Evolutionary conservation across 2,797 vertebrate genomes (phyloP).

Genomic region (Silurus lanzhouensis): DNA sequence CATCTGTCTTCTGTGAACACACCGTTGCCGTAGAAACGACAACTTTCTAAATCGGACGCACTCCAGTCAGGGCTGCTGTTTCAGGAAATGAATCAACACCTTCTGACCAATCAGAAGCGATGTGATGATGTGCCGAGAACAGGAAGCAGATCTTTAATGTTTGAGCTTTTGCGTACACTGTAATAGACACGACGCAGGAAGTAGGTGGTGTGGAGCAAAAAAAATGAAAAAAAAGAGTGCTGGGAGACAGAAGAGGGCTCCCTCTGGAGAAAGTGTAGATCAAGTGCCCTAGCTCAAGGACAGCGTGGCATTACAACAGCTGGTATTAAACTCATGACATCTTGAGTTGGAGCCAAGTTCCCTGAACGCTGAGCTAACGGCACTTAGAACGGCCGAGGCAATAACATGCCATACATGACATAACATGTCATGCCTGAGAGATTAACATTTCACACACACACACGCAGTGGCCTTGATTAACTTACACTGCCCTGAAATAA

Average conservation of each 20-base stretch:
- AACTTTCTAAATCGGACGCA: neutral
- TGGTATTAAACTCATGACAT: constrained; percentile 38
- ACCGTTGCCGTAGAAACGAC: neutral
- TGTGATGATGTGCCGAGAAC: too few relatives aligned
- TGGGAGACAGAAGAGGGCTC: neutral
- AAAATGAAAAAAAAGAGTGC: neutral
- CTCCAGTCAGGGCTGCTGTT: neutral
- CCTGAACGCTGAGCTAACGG: neutral
- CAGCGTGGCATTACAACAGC: constrained; percentile 23
- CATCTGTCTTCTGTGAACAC: neutral
- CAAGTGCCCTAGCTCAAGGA: constrained; percentile 30
- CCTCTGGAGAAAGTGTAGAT: constrained; percentile 10
- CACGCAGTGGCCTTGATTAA: neutral
- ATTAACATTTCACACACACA: constrained; percentile 20
- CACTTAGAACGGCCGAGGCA: constrained; percentile 1
- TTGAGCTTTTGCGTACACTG: neutral
- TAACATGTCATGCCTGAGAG: constrained; percentile 29
- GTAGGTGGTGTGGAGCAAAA: neutral
- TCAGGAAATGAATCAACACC: neutral
- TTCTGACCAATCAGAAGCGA: neutral
- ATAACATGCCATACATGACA: constrained; percentile 37
- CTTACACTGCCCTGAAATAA: constrained; percentile 1
- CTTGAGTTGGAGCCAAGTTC: constrained; percentile 34
- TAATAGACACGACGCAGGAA: neutral
- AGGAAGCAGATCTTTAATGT: too few relatives aligned